Conservation (phyloP, 2,113 vertebrate genomes). For the Phaethon lepturus region DNA sequence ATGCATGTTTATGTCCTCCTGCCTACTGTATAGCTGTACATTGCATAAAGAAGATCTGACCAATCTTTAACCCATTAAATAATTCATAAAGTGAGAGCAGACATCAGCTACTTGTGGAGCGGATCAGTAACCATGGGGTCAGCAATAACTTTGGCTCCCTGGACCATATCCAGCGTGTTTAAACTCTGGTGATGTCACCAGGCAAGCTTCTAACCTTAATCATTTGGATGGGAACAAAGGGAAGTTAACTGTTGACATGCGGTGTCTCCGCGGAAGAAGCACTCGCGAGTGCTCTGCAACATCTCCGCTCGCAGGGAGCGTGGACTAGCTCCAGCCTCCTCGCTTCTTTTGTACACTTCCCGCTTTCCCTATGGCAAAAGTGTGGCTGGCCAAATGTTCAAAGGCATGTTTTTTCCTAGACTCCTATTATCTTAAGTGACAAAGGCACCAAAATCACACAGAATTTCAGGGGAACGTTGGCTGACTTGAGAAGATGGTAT, state of each 20-base stretch:
- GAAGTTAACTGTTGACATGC: constrained; percentile 55
- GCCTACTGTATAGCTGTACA: constrained; percentile 24
- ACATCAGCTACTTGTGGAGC: constrained; percentile 58
- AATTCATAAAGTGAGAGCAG: constrained; percentile 74
- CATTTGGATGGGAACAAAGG: constrained; percentile 55
- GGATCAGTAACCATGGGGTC: constrained; percentile 69
- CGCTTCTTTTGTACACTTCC: not conserved
- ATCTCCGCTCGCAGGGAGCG: not conserved
- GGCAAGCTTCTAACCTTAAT: constrained; percentile 59
- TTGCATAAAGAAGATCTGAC: constrained; percentile 67
- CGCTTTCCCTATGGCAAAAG: not conserved
- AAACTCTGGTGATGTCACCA: constrained; percentile 63
- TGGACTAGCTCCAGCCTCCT: not conserved
- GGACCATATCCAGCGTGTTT: constrained; percentile 62
- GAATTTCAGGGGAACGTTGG: not conserved
- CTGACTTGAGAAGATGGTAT: not conserved
- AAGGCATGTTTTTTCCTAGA: not conserved
- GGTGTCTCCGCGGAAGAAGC: not conserved
- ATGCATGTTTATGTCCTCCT: constrained; percentile 68
- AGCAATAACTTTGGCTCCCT: constrained; percentile 66
- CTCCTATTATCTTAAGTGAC: not conserved
- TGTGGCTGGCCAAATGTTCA: not conserved
- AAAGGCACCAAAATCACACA: not conserved
- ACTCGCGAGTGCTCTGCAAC: not conserved
- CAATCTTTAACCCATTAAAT: constrained; percentile 74